These are phyloP conservation scores for Parelbella ahira DNA, from an alignment of 2,888 invertebrate genomes.

Conservation along the genomic window DNA sequence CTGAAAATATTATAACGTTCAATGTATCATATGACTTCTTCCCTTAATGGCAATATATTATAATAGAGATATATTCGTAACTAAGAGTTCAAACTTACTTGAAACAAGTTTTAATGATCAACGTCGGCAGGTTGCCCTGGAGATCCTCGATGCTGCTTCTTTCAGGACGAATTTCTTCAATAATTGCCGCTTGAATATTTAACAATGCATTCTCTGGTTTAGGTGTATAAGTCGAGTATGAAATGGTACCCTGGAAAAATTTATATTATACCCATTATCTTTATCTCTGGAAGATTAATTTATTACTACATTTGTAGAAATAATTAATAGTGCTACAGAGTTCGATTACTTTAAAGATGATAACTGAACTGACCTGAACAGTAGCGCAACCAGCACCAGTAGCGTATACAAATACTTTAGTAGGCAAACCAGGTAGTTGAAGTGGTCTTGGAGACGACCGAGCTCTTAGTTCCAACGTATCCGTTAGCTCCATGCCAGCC, in stretches of 20 bases:
- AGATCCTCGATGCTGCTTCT: constrained; percentile 83
- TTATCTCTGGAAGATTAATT: too few relatives aligned
- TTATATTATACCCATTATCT: too few relatives aligned
- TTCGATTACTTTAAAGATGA: too few relatives aligned
- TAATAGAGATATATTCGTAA: too few relatives aligned
- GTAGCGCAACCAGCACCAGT: constrained; percentile 86
- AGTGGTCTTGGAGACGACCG: constrained; percentile 73
- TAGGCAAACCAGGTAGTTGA: constrained; percentile 83
- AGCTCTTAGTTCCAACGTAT: constrained; percentile 81
- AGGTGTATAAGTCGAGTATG: constrained; percentile 82
- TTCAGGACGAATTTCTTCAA: constrained; percentile 82
- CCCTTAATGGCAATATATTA: too few relatives aligned
- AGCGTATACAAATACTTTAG: constrained; percentile 85
- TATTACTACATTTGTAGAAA: too few relatives aligned
- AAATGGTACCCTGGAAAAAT: constrained; percentile 76
- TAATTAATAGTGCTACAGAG: too few relatives aligned
- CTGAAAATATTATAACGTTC: constrained; percentile 52
- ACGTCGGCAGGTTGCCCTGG: constrained; percentile 83
- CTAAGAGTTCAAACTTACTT: too few relatives aligned
- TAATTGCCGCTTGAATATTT: constrained; percentile 82
- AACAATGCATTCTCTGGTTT: constrained; percentile 78
- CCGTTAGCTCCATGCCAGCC: constrained; percentile 86
- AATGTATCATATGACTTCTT: too few relatives aligned
- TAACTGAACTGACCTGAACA: constrained; percentile 71
- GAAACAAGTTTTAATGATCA: constrained; percentile 83